These are phyloP conservation scores for Burhinus bistriatus DNA, from an alignment of 2,113 vertebrate genomes.

Conservation along the genomic window DNA sequence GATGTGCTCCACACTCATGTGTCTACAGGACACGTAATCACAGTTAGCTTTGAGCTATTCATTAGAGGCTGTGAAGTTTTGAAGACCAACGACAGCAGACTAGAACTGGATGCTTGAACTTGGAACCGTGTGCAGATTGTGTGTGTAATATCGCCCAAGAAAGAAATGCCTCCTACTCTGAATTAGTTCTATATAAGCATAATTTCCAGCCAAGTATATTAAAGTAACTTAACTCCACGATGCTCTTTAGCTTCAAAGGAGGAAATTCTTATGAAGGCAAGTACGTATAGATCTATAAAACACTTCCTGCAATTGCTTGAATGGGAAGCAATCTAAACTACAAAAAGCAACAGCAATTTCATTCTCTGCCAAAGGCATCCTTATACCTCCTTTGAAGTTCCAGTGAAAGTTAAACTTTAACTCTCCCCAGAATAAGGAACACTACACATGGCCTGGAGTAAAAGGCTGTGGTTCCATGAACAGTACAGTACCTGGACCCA, in stretches of 20 bases:
- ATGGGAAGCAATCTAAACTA: background rate
- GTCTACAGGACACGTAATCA: background rate
- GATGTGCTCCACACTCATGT: background rate
- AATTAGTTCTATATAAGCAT: background rate
- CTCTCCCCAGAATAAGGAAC: background rate
- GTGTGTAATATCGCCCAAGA: background rate
- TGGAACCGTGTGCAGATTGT: fast-evolving
- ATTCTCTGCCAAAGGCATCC: background rate
- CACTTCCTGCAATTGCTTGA: background rate
- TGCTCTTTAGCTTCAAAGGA: background rate
- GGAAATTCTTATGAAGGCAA: background rate
- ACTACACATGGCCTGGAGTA: background rate
- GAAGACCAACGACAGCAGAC: background rate
- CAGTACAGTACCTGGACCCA: background rate
- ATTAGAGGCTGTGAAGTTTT: background rate
- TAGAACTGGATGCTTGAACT: background rate
- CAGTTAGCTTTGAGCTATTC: background rate
- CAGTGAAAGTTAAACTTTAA: background rate
- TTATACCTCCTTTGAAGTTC: background rate
- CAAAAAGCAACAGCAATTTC: background rate
- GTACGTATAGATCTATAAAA: background rate
- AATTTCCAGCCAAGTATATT: background rate
- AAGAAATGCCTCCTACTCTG: background rate
- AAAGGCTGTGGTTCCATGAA: background rate
- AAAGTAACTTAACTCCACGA: background rate